These are phyloP conservation scores for Myiozetetes cayanensis DNA, from an alignment of 2,113 vertebrate species.

Conservation along the genomic window DNA sequence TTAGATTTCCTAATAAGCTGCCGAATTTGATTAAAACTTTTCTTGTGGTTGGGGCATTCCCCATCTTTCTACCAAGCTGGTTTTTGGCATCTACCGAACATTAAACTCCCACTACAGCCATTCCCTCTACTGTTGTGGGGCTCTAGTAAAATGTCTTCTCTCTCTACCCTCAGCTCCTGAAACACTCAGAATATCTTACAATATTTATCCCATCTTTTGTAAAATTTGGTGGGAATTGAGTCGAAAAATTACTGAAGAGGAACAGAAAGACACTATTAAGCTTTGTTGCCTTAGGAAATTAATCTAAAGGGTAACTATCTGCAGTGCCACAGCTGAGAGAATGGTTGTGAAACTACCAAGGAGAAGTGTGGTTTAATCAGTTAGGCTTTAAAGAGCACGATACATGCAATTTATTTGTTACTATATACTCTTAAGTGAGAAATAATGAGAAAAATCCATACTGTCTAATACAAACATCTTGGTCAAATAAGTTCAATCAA, in stretches of 20 bases:
- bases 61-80: neutral
- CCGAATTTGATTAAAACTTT: neutral
- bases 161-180: too few relatives aligned
- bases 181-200: neutral
- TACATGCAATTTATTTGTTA: neutral
- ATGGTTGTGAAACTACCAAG: neutral
- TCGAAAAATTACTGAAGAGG: neutral
- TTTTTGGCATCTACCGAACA: neutral
- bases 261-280: neutral
- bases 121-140: neutral
- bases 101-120: neutral
- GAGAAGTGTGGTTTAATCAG: neutral
- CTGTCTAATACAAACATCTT: neutral
- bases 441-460: neutral
- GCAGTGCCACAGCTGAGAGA: neutral
- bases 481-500: neutral
- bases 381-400: neutral
- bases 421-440: neutral
- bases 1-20: neutral
- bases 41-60: neutral
- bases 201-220: neutral
- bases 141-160: neutral
- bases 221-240: neutral
- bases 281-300: neutral
- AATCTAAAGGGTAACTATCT: neutral